A percentile compares a stretch with the other conserved stretches of the same genome.
Conservation (phyloP, 2,888 invertebrate species). For the Buathra laborator region DNA sequence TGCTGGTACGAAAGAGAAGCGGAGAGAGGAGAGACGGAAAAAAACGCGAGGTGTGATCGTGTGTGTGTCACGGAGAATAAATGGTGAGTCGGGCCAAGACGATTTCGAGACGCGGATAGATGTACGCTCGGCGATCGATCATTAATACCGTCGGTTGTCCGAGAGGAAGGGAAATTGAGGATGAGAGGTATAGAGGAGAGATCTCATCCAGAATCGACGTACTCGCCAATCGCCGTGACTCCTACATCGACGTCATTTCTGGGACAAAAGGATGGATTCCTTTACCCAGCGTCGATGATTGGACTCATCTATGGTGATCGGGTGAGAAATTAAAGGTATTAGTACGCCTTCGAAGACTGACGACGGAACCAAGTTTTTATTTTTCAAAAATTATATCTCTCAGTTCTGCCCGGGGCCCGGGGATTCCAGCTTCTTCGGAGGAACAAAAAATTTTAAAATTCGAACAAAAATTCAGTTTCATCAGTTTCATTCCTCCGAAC, state of each 20-base stretch:
- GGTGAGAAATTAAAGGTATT: conserved; percentile 61
- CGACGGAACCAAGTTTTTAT: not conserved
- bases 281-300: conserved; percentile 19
- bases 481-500: too few relatives aligned
- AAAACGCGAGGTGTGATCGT: not conserved
- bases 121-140: conserved; percentile 59
- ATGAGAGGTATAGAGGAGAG: conserved; percentile 11
- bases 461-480: too few relatives aligned
- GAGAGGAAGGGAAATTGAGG: conserved; percentile 25
- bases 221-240: conserved; percentile 16
- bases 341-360: conserved; percentile 10
- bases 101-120: conserved; percentile 55
- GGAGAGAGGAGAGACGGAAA: not conserved
- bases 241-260: conserved; percentile 5
- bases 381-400: not conserved
- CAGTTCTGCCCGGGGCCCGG: not conserved
- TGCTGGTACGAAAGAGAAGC: conserved; percentile 14
- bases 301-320: conserved; percentile 9
- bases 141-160: conserved; percentile 56
- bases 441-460: not conserved
- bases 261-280: conserved; percentile 16
- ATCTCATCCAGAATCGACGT: conserved; percentile 17
- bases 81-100: conserved; percentile 50
- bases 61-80: conserved; percentile 43
- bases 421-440: not conserved